phyloP scores from a whole-genome alignment of 2,888 invertebrate species.

The Sinopyrophorus schimmeli region DNA sequence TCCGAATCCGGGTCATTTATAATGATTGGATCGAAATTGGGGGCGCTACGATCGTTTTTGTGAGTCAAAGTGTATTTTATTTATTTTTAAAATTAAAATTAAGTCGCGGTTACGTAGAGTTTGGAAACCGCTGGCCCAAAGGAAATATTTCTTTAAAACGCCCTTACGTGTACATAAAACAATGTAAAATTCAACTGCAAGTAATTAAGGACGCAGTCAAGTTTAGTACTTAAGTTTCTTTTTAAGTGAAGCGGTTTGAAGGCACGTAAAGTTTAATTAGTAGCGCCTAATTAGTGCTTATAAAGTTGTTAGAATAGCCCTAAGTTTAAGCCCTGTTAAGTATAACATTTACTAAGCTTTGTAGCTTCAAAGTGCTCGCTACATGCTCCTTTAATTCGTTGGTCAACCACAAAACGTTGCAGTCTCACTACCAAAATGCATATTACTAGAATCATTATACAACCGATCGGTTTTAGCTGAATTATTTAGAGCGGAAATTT shows the following conservation, averaged over 20 bases:
- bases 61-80: no score
- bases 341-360: slow-evolving; percentile 14
- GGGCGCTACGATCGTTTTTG: no score
- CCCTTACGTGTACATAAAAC: no score
- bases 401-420: slow-evolving; percentile 26
- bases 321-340: slow-evolving; percentile 15
- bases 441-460: slow-evolving; percentile 14
- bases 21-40: no score
- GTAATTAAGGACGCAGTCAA: not conserved
- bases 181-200: not conserved
- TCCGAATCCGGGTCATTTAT: no score
- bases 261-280: slow-evolving; percentile 15
- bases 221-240: not conserved
- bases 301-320: slow-evolving; percentile 14
- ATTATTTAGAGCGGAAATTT: no score
- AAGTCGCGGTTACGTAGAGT: no score
- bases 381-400: slow-evolving; percentile 20
- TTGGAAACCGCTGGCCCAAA: no score
- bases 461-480: no score
- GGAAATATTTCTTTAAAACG: no score
- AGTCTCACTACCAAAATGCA: slow-evolving; percentile 18
- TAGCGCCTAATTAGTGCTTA: slow-evolving; percentile 8
- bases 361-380: slow-evolving; percentile 22
- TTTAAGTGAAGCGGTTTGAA: not conserved
- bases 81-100: no score